Evolutionary conservation across 2,113 vertebrate species (phyloP).

Genomic region (Aspidoscelis tigris): DNA sequence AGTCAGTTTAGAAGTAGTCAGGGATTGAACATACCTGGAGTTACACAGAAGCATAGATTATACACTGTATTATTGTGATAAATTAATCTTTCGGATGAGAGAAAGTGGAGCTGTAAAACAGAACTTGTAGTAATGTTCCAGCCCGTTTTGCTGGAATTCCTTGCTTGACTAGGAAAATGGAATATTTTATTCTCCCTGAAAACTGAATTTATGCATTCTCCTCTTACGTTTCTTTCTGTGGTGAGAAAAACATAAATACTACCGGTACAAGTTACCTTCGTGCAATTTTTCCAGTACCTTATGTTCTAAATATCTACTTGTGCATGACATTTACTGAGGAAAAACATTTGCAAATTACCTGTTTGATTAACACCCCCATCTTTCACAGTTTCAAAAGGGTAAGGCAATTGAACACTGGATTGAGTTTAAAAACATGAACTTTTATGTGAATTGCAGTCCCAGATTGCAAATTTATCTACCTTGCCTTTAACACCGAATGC

Average conservation of each 20-base stretch:
- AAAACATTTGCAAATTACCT: slow-evolving; percentile 85
- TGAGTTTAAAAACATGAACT: slow-evolving; percentile 78
- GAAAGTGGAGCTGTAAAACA: neutral
- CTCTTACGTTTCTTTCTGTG: slow-evolving; percentile 26
- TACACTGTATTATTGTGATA: too few relatives aligned
- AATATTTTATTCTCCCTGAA: slow-evolving; percentile 10
- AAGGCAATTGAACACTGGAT: slow-evolving; percentile 79
- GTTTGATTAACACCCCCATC: slow-evolving; percentile 83
- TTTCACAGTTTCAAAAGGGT: slow-evolving; percentile 78
- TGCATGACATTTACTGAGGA: slow-evolving; percentile 82
- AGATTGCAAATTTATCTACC: slow-evolving; percentile 63
- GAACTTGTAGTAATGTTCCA: neutral
- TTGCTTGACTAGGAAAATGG: slow-evolving; percentile 11
- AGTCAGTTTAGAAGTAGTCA: neutral
- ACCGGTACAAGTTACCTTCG: slow-evolving; percentile 52
- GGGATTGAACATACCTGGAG: neutral
- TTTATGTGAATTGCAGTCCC: slow-evolving; percentile 67
- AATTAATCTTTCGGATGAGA: neutral
- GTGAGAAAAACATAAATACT: slow-evolving; percentile 54
- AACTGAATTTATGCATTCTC: neutral
- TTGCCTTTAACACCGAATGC: slow-evolving; percentile 65
- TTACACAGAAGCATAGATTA: neutral
- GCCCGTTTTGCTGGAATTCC: neutral
- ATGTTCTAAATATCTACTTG: slow-evolving; percentile 77
- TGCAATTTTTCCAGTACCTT: slow-evolving; percentile 73